These are phyloP conservation scores for Merops nubicus DNA, from an alignment of 2,113 vertebrate species.

Conservation along the genomic window DNA sequence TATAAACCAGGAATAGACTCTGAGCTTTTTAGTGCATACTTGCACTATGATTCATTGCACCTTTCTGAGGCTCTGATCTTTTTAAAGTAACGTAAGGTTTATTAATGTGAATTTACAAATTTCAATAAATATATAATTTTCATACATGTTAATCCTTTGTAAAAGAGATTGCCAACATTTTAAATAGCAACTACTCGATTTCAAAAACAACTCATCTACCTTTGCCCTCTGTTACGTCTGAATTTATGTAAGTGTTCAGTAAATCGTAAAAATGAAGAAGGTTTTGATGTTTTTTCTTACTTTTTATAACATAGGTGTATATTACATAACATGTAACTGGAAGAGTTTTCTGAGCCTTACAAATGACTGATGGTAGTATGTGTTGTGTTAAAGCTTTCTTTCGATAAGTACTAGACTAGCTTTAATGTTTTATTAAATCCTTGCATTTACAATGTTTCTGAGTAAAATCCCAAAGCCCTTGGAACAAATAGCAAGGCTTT, in stretches of 20 bases:
- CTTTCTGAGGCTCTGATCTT: neutral
- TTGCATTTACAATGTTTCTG: neutral
- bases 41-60: neutral
- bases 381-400: neutral
- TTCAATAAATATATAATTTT: constrained; percentile 40
- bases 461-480: neutral
- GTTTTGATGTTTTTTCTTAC: no score
- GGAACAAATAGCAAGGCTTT: neutral
- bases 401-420: neutral
- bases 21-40: neutral
- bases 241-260: neutral
- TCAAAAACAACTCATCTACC: neutral
- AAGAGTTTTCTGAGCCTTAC: neutral
- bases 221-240: neutral
- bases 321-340: neutral
- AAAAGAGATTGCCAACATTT: neutral
- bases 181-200: neutral
- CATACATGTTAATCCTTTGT: constrained; percentile 15
- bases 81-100: neutral
- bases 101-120: constrained; percentile 28
- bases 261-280: no score
- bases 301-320: neutral
- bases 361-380: neutral
- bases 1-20: neutral
- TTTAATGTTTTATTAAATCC: constrained; percentile 27